Percentiles rank a stretch among this genome's conserved stretches.
These are phyloP conservation scores for Mimachlamys varia DNA, from an alignment of 2,888 invertebrate genomes.

Conservation along the genomic window DNA sequence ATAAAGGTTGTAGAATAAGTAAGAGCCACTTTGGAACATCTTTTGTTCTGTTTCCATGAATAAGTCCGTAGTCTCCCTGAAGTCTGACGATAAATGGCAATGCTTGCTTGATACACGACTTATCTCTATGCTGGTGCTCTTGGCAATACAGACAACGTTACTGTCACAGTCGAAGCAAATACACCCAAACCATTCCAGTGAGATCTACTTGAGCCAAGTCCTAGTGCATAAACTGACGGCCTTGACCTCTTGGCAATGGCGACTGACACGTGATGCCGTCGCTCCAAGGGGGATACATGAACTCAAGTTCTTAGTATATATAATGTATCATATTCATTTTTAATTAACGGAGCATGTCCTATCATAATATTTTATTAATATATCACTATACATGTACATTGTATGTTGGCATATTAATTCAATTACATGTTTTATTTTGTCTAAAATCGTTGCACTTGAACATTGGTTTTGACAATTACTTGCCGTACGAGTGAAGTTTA, in stretches of 20 bases:
- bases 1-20: background rate
- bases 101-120: background rate
- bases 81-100: background rate
- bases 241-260: constrained; percentile 4
- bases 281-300: background rate
- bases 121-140: background rate
- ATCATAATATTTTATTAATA: no score
- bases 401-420: background rate
- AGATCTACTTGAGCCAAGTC: background rate
- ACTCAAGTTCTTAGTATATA: background rate
- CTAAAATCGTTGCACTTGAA: no score
- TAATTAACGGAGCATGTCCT: background rate
- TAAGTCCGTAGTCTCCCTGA: background rate
- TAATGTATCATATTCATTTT: background rate
- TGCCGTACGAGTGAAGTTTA: no score
- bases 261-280: background rate
- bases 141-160: background rate
- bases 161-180: background rate
- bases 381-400: background rate
- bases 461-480: background rate
- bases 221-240: background rate
- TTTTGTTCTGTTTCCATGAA: background rate
- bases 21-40: background rate
- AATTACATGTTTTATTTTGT: background rate
- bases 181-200: background rate